Percentiles rank a stretch among this genome's conserved stretches.
phyloP scores from a whole-genome alignment of 1,140 invertebrate genomes.

The Tribolium madens region DNA sequence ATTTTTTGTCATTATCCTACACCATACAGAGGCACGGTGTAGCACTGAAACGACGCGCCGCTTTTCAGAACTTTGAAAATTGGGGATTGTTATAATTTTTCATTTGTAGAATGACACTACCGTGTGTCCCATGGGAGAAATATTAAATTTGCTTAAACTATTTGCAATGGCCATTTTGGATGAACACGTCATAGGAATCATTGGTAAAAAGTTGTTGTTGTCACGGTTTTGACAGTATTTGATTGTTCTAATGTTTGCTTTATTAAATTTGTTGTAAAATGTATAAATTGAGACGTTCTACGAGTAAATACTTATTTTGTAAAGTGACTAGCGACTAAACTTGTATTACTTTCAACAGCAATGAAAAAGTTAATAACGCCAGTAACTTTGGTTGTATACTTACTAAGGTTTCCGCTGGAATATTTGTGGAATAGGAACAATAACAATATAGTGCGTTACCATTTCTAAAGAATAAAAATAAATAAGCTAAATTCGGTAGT shows the following conservation, averaged over 20 bases:
- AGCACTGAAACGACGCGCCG: no score
- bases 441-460: background rate
- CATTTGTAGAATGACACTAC: no score
- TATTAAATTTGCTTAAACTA: constrained; percentile 33
- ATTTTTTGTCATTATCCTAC: no score
- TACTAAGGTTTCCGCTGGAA: background rate
- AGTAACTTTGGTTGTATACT: background rate
- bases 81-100: no score
- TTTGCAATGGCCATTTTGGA: constrained; percentile 46
- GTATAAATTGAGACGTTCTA: no score
- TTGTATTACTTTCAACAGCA: background rate
- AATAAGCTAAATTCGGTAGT: constrained; percentile 49
- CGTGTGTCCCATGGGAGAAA: no score
- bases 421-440: background rate
- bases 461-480: background rate
- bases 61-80: no score
- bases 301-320: background rate
- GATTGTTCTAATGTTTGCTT: no score
- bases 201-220: constrained; percentile 46
- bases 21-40: no score
- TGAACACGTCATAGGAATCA: constrained; percentile 55
- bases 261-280: no score
- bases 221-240: background rate
- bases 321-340: background rate
- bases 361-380: background rate